Percentiles rank a stretch among this genome's conserved stretches.
Conservation (phyloP, 2,113 vertebrate genomes). For the Marmota monax region DNA sequence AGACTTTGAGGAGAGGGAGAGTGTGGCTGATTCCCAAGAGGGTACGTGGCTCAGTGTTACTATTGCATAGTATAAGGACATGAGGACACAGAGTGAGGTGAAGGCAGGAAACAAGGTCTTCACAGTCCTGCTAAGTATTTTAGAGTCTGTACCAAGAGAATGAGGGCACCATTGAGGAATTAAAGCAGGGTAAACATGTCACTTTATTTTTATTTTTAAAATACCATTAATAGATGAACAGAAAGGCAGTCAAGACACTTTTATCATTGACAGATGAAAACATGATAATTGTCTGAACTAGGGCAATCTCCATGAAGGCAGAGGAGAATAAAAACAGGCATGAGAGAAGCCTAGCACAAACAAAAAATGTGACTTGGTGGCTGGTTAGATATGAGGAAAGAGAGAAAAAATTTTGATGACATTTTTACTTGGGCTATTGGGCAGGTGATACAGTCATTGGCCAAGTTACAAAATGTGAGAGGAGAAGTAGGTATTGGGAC, state of each 20-base stretch:
- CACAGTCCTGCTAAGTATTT: background rate
- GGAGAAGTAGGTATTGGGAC: background rate
- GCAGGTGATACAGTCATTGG: background rate
- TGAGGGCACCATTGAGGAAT: background rate
- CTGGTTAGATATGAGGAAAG: background rate
- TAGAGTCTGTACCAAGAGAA: background rate
- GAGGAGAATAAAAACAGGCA: background rate
- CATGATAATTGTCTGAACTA: too few relatives aligned
- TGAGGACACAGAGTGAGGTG: too few relatives aligned
- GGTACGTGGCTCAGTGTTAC: background rate
- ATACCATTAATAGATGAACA: background rate
- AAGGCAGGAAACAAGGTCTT: background rate
- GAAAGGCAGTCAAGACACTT: background rate
- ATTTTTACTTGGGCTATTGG: background rate
- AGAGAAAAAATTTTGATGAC: background rate
- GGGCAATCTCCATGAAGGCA: background rate
- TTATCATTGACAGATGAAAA: background rate
- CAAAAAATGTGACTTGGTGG: background rate
- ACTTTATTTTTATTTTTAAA: background rate
- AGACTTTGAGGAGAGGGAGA: background rate
- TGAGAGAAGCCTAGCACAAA: background rate
- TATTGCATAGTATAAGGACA: accelerated
- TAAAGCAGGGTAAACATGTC: background rate
- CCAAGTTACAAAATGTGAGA: background rate
- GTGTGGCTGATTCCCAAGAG: background rate